phyloP scores from a whole-genome alignment of 2,797 vertebrate species.

The Carcharodon carcharias region DNA sequence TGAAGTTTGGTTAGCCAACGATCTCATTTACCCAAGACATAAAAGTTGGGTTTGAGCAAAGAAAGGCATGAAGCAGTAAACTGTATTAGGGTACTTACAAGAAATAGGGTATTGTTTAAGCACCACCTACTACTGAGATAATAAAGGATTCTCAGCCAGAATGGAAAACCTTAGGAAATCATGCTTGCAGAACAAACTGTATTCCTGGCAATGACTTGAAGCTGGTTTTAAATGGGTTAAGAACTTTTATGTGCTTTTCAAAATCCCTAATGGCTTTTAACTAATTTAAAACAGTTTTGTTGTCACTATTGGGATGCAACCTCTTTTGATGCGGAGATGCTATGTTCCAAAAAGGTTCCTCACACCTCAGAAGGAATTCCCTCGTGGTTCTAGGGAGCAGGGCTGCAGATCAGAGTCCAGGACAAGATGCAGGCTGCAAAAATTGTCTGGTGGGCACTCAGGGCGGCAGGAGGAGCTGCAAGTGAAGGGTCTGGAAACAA shows the following conservation, averaged over 20 bases:
- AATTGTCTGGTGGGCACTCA: not conserved
- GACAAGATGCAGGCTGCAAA: not conserved
- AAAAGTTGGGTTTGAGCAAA: not conserved
- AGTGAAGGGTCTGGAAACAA: not conserved
- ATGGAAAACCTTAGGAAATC: not conserved
- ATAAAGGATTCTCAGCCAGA: not conserved
- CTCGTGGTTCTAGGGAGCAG: not conserved
- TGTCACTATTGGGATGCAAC: not conserved
- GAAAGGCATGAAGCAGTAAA: not conserved
- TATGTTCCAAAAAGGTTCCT: too few relatives aligned
- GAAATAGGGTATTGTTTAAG: not conserved
- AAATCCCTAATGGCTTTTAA: not conserved
- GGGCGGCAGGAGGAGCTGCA: not conserved
- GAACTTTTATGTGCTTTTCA: not conserved
- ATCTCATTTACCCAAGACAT: too few relatives aligned
- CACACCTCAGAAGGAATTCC: not conserved
- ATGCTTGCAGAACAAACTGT: not conserved
- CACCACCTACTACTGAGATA: not conserved
- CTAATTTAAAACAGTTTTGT: not conserved
- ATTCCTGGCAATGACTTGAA: too few relatives aligned
- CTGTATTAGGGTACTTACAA: not conserved
- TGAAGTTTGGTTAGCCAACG: too few relatives aligned
- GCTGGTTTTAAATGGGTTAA: not conserved
- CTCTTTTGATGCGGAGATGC: not conserved
- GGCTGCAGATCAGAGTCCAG: not conserved